These are phyloP conservation scores for Urophycis tenuis DNA, from an alignment of 2,797 vertebrate species.

Conservation along the genomic window DNA sequence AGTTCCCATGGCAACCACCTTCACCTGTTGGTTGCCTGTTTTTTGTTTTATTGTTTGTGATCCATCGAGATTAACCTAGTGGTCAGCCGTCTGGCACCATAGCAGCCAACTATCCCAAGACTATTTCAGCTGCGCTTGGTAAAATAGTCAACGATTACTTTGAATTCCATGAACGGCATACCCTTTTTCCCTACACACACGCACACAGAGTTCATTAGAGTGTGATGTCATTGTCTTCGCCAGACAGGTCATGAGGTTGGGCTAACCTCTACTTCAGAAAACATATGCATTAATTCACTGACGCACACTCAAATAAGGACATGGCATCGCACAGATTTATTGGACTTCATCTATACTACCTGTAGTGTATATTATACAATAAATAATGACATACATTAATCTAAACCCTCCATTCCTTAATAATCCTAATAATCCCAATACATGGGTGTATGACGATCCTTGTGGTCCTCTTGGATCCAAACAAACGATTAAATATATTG, in stretches of 20 bases:
- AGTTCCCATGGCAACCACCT: slow-evolving; percentile 57
- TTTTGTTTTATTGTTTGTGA: too few relatives aligned
- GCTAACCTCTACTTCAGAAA: neutral
- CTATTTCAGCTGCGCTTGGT: too few relatives aligned
- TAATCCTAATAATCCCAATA: neutral
- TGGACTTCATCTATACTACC: neutral
- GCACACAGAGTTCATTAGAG: neutral
- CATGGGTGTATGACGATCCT: too few relatives aligned
- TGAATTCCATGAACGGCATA: neutral
- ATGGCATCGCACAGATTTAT: neutral
- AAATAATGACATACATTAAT: too few relatives aligned
- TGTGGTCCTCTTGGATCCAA: neutral
- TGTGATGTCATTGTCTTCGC: neutral
- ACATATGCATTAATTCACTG: neutral
- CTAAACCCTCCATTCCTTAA: neutral
- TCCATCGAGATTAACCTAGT: neutral
- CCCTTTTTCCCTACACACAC: neutral
- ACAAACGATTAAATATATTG: neutral
- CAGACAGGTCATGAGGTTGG: neutral
- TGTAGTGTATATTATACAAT: too few relatives aligned
- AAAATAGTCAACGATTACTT: neutral
- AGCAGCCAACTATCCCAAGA: too few relatives aligned
- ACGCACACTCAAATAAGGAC: neutral
- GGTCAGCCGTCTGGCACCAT: too few relatives aligned
- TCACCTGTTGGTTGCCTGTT: slow-evolving; percentile 45